These are phyloP conservation scores for Silurus glanis DNA, from an alignment of 2,113 vertebrate species.

Conservation along the genomic window DNA sequence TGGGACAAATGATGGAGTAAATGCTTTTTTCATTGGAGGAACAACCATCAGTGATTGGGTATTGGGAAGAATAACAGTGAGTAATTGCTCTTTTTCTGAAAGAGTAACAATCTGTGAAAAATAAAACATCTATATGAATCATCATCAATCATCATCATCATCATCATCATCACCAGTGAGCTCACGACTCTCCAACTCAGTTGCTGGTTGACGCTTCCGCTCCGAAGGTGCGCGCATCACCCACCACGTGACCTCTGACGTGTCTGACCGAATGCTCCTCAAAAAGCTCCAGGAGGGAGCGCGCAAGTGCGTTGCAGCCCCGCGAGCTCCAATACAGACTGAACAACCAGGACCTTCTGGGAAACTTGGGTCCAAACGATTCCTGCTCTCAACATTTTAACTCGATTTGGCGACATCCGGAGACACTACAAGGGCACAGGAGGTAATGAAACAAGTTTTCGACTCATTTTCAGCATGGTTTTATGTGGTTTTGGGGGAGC, in stretches of 20 bases:
- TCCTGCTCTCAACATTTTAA: background rate
- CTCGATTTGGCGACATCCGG: constrained; percentile 58
- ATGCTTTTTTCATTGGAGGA: too few relatives aligned
- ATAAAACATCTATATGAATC: too few relatives aligned
- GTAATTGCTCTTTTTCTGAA: too few relatives aligned
- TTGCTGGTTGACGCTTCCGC: background rate
- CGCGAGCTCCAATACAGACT: constrained; percentile 29
- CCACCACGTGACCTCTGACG: constrained; percentile 72
- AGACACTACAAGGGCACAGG: constrained; percentile 53
- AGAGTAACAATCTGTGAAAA: too few relatives aligned
- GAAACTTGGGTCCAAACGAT: background rate
- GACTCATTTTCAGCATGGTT: background rate
- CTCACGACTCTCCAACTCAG: too few relatives aligned
- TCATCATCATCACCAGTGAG: too few relatives aligned
- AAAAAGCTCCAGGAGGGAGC: constrained; percentile 58
- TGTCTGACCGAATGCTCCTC: constrained; percentile 46
- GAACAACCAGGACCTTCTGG: too few relatives aligned
- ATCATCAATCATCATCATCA: too few relatives aligned
- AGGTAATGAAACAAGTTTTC: constrained; percentile 52
- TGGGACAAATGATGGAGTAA: too few relatives aligned
- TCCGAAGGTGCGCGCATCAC: constrained; percentile 27
- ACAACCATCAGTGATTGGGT: too few relatives aligned
- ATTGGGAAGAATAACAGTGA: too few relatives aligned
- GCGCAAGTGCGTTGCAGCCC: background rate
- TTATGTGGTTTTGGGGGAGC: too few relatives aligned